Percentiles rank a stretch among this genome's conserved stretches.
phyloP scores from a whole-genome alignment of 2,113 vertebrate species.

The Oriolus oriolus region DNA sequence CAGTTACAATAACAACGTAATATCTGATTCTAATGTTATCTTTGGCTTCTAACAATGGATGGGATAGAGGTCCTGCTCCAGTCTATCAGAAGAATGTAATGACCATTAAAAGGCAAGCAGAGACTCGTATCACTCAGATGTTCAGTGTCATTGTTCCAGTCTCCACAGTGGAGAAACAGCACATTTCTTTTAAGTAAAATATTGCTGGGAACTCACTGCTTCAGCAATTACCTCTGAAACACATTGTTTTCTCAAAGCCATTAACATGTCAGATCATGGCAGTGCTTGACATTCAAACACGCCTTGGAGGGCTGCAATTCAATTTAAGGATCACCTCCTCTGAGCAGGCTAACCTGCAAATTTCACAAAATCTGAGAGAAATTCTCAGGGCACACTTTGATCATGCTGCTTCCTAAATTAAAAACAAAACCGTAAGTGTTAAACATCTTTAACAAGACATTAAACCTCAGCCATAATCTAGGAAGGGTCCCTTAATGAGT shows the following conservation, averaged over 20 bases:
- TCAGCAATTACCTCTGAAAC: conserved; percentile 79
- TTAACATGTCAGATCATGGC: conserved; percentile 81
- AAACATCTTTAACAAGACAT: conserved; percentile 99
- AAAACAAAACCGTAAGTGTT: conserved; percentile 93
- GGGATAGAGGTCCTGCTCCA: neutral
- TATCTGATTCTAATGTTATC: neutral
- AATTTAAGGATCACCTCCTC: conserved; percentile 77
- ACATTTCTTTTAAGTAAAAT: conserved; percentile 71
- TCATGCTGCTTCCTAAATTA: conserved; percentile 82
- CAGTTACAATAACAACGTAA: neutral
- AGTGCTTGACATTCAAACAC: conserved; percentile 77
- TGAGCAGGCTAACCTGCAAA: conserved; percentile 70
- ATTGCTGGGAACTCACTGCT: conserved; percentile 76
- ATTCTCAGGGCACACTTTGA: conserved; percentile 77
- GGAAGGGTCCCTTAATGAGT: conserved; percentile 93
- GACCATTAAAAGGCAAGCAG: conserved; percentile 25
- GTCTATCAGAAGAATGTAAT: neutral
- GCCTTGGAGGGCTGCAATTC: conserved; percentile 79
- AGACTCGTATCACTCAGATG: conserved; percentile 9
- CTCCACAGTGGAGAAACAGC: conserved; percentile 12
- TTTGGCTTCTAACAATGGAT: neutral
- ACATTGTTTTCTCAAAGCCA: conserved; percentile 78
- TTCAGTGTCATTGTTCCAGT: neutral
- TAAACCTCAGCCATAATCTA: conserved; percentile 90
- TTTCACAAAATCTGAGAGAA: conserved; percentile 70